A percentile compares a stretch with the other conserved stretches of the same genome.
These are phyloP conservation scores for Oligia strigilis DNA, from an alignment of 2,888 invertebrate genomes.

Conservation along the genomic window DNA sequence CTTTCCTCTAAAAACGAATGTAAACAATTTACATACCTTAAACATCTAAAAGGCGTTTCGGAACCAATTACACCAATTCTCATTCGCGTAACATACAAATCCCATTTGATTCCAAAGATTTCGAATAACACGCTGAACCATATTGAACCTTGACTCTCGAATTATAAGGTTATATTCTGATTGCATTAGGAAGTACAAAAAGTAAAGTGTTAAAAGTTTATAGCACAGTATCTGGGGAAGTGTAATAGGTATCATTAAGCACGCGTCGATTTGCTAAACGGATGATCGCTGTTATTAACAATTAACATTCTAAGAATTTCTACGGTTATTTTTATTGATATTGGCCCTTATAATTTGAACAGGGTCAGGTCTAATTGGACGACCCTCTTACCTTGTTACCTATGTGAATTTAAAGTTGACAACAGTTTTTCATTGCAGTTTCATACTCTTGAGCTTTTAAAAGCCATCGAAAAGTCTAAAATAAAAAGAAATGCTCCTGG, in stretches of 20 bases:
- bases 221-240: conserved; percentile 57
- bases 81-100: conserved; percentile 69
- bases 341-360: conserved; percentile 34
- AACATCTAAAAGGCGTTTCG: conserved; percentile 71
- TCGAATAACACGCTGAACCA: conserved; percentile 17
- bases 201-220: conserved; percentile 67
- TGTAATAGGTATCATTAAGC: conserved; percentile 66
- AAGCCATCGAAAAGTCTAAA: neutral
- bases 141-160: conserved; percentile 31
- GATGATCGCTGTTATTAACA: conserved; percentile 58
- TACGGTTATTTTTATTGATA: conserved; percentile 41
- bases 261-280: conserved; percentile 65
- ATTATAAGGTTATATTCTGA: conserved; percentile 32
- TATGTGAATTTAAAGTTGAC: neutral
- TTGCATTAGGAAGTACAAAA: conserved; percentile 32
- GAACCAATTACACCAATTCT: conserved; percentile 74
- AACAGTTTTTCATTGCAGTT: neutral
- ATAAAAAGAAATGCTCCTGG: neutral
- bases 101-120: conserved; percentile 63
- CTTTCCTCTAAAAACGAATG: conserved; percentile 36
- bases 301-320: conserved; percentile 40
- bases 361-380: conserved; percentile 26
- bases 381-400: neutral
- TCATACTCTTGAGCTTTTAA: neutral
- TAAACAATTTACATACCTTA: conserved; percentile 64